These are phyloP conservation scores for Xestoiulus laeticollis DNA, from an alignment of 2,888 invertebrate species.

Conservation along the genomic window DNA sequence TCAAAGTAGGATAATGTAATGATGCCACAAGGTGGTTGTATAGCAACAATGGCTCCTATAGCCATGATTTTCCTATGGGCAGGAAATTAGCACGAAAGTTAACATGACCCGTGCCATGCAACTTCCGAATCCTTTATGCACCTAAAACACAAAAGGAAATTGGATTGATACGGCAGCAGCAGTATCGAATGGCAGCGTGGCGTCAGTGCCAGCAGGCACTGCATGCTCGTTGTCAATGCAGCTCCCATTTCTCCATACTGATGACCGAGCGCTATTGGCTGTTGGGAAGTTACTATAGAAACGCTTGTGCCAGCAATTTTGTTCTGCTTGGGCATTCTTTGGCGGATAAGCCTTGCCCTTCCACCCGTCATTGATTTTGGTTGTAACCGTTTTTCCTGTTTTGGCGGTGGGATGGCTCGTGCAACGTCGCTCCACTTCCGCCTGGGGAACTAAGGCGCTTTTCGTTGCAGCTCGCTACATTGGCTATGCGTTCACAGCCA, in stretches of 20 bases:
- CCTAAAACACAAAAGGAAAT: neutral
- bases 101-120: too few relatives aligned
- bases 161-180: neutral
- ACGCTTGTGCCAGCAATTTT: neutral
- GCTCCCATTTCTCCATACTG: neutral
- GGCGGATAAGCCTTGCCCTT: neutral
- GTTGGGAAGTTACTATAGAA: neutral
- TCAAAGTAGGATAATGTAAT: too few relatives aligned
- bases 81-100: too few relatives aligned
- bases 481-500: neutral
- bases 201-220: too few relatives aligned
- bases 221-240: too few relatives aligned
- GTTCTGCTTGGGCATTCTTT: neutral
- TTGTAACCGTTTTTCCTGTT: constrained; percentile 44
- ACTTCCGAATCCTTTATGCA: too few relatives aligned
- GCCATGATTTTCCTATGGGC: too few relatives aligned
- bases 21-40: too few relatives aligned
- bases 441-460: neutral
- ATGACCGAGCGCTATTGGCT: neutral
- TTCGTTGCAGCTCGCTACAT: neutral
- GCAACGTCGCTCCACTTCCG: constrained; percentile 8
- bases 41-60: too few relatives aligned
- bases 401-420: constrained; percentile 30
- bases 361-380: constrained; percentile 45
- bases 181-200: neutral